These are phyloP conservation scores for Drepanosiphum platanoidis DNA, from an alignment of 2,888 invertebrate genomes.

Conservation along the genomic window DNA sequence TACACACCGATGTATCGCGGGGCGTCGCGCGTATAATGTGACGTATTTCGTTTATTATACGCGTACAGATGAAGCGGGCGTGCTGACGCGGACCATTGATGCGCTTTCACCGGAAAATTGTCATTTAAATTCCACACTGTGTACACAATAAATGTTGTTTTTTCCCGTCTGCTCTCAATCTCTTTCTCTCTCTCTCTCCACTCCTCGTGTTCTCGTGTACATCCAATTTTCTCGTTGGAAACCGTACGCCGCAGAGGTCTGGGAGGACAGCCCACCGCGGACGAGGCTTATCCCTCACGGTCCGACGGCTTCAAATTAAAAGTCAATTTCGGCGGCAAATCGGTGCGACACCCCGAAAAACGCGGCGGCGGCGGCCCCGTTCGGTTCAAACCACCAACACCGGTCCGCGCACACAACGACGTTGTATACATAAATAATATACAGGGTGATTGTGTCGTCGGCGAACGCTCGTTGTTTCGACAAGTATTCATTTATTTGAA, in stretches of 20 bases:
- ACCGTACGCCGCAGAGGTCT: background rate
- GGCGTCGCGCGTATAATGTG: background rate
- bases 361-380: background rate
- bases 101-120: conserved; percentile 60
- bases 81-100: background rate
- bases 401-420: background rate
- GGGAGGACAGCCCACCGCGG: background rate
- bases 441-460: too few species aligned
- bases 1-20: background rate
- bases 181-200: background rate
- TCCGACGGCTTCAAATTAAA: conserved; percentile 50
- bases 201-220: background rate
- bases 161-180: background rate
- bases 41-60: background rate
- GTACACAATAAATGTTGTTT: conserved; percentile 28
- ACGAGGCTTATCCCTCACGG: conserved; percentile 50
- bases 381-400: conserved; percentile 9
- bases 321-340: conserved; percentile 50
- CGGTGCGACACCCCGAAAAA: conserved; percentile 36
- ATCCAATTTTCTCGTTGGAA: conserved; percentile 33
- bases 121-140: conserved; percentile 49
- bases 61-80: background rate
- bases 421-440: background rate
- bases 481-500: too few species aligned
- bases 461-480: too few species aligned